A percentile compares a stretch with the other conserved stretches of the same genome.
Conservation (phyloP, 2,888 invertebrate species). For the Agonopterix alstromeriana region DNA sequence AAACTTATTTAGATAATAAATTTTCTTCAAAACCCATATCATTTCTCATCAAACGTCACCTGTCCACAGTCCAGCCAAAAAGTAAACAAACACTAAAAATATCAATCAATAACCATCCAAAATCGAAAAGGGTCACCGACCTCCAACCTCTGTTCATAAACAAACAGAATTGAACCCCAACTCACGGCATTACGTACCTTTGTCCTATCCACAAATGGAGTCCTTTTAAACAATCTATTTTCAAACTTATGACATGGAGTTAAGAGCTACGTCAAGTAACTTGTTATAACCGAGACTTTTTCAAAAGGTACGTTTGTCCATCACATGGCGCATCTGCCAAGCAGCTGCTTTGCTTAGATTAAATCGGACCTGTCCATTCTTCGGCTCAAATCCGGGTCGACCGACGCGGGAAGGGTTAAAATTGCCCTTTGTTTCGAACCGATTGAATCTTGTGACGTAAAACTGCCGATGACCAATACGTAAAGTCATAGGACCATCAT, state of each 20-base stretch:
- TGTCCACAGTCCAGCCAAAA: too few species aligned
- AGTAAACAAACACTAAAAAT: not conserved
- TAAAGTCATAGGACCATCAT: not conserved
- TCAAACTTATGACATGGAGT: too few species aligned
- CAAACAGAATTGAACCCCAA: constrained; percentile 2
- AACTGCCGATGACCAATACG: not conserved
- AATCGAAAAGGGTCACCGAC: constrained; percentile 12
- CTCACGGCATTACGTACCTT: not conserved
- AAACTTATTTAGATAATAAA: too few species aligned
- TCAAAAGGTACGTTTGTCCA: constrained; percentile 4
- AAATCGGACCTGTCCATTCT: constrained; percentile 60
- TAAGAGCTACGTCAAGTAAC: too few species aligned
- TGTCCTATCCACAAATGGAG: not conserved
- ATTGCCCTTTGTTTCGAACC: not conserved
- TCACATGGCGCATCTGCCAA: constrained; percentile 49
- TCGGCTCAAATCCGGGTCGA: constrained; percentile 37
- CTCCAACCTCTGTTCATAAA: constrained; percentile 1
- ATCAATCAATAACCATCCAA: constrained; percentile 14
- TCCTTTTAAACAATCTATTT: too few species aligned
- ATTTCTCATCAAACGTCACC: too few species aligned
- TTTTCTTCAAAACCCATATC: too few species aligned
- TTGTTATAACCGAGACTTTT: too few species aligned
- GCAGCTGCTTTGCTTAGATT: constrained; percentile 64
- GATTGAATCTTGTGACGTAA: not conserved
- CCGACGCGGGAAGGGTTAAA: constrained; percentile 47